A percentile compares a stretch with the other conserved stretches of the same genome.
phyloP scores from a whole-genome alignment of 2,113 vertebrate genomes.

The Antennarius striatus region DNA sequence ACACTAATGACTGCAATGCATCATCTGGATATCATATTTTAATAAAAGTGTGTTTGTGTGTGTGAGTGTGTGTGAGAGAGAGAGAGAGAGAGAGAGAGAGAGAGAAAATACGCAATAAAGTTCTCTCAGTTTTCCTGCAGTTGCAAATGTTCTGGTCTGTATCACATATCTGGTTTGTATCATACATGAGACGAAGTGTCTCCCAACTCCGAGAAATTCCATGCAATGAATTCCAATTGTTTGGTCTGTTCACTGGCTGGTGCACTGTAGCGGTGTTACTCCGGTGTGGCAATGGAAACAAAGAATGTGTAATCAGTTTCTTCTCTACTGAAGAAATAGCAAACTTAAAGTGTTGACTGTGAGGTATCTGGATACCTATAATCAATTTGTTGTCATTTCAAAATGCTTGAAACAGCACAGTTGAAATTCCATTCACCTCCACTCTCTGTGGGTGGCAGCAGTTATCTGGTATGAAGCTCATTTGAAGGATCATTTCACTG shows the following conservation, averaged over 20 bases:
- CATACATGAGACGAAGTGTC: conserved; percentile 26
- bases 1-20: conserved; percentile 67
- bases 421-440: no score
- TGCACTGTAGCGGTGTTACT: background rate
- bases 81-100: background rate
- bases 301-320: background rate
- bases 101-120: no score
- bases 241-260: background rate
- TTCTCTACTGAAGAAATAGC: no score
- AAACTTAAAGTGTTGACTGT: no score
- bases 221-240: conserved; percentile 21
- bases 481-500: no score
- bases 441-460: no score
- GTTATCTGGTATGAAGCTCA: no score
- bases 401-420: no score
- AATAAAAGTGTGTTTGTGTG: conserved; percentile 40
- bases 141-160: background rate
- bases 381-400: no score
- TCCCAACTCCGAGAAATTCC: conserved; percentile 4
- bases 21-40: conserved; percentile 67
- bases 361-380: no score
- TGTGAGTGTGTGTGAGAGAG: conserved; percentile 12
- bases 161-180: conserved; percentile 14
- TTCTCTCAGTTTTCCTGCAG: background rate
- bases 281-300: conserved; percentile 44